phyloP scores from a whole-genome alignment of 1,140 invertebrate species.

The Trichogramma pretiosum region DNA sequence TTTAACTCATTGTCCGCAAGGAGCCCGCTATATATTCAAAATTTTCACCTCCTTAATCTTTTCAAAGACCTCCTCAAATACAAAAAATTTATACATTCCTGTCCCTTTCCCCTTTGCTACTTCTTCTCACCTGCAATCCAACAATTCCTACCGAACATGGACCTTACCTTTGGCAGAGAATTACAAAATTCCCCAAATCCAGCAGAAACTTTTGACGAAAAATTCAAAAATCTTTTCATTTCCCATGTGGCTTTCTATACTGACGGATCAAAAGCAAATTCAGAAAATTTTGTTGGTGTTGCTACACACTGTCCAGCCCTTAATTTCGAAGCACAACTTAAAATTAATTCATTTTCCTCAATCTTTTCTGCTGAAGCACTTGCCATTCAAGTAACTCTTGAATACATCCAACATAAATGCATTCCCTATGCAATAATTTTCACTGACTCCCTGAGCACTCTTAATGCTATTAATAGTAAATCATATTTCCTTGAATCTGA shows the following conservation, averaged over 20 bases:
- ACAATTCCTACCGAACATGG: background rate
- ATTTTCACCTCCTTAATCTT: background rate
- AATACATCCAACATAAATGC: background rate
- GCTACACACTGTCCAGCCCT: background rate
- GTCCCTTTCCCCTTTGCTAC: background rate
- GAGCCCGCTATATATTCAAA: background rate
- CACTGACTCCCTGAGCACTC: conserved; percentile 4
- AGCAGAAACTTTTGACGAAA: background rate
- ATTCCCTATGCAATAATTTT: conserved; percentile 3
- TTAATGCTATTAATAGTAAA: background rate
- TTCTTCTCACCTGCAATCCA: background rate
- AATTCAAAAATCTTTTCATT: background rate
- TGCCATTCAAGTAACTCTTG: background rate
- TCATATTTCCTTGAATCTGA: background rate
- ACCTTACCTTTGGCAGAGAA: background rate
- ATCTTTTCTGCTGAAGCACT: conserved; percentile 8
- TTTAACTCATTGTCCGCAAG: background rate
- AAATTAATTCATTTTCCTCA: background rate
- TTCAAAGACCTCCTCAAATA: background rate
- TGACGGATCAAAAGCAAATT: background rate
- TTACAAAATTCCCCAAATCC: background rate
- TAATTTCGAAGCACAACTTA: background rate
- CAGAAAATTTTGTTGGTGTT: background rate
- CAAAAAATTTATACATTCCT: background rate
- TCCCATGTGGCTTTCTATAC: background rate